Conservation (phyloP, 2,888 invertebrate genomes). For the Nomada goodeniana region DNA sequence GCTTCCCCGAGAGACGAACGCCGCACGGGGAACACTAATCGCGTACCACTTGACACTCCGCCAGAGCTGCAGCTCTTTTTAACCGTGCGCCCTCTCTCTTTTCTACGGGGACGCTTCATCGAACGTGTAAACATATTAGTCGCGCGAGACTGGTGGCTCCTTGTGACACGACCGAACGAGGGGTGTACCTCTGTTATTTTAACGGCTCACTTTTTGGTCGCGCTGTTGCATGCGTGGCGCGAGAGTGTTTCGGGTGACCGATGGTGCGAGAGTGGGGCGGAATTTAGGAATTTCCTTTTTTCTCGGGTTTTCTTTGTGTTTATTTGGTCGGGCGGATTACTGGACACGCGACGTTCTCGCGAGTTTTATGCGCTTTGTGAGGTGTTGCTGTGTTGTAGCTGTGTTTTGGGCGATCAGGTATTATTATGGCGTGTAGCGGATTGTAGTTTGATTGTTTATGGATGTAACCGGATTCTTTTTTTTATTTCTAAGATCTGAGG, state of each 20-base stretch:
- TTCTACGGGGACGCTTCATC: constrained; percentile 58
- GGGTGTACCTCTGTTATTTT: constrained; percentile 36
- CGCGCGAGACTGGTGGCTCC: constrained; percentile 40
- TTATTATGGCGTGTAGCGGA: too few species aligned
- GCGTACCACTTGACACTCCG: constrained; percentile 81
- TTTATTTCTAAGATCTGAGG: too few species aligned
- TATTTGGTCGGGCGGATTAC: not conserved
- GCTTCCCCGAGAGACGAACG: constrained; percentile 66
- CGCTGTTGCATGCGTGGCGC: not conserved
- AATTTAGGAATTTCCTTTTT: not conserved
- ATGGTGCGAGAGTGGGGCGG: not conserved
- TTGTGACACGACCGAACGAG: constrained; percentile 16
- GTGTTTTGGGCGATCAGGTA: not conserved
- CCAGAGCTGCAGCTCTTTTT: constrained; percentile 62
- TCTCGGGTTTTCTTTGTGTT: not conserved
- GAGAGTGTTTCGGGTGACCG: not conserved
- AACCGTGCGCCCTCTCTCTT: constrained; percentile 47
- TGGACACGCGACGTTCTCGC: too few species aligned
- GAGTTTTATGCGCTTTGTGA: not conserved
- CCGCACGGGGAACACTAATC: constrained; percentile 76
- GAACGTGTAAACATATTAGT: constrained; percentile 67
- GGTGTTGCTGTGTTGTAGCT: not conserved
- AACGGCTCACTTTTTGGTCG: constrained; percentile 39
- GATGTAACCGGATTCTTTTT: too few species aligned
- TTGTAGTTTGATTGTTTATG: too few species aligned